phyloP scores from a whole-genome alignment of 2,797 vertebrate genomes.

The Myotis findleyi region DNA sequence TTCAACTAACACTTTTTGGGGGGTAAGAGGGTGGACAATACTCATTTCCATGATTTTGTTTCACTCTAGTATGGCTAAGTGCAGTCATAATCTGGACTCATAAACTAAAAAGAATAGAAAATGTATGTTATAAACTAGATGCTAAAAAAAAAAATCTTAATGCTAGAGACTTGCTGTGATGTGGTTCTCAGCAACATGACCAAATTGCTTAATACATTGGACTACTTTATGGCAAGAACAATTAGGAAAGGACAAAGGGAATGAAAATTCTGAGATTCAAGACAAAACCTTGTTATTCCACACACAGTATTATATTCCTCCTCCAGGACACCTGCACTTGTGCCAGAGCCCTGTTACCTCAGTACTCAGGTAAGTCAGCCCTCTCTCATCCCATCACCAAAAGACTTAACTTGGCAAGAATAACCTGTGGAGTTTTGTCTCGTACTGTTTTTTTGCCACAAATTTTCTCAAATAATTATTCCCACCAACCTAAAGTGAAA shows the following conservation, averaged over 20 bases:
- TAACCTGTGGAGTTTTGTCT: neutral
- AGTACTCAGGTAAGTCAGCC: neutral
- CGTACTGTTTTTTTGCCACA: neutral
- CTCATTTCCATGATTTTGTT: neutral
- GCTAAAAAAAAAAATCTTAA: neutral
- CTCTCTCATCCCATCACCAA: neutral
- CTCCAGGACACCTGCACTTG: neutral
- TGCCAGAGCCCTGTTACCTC: neutral
- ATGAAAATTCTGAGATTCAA: neutral
- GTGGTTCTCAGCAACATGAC: neutral
- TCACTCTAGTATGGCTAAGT: neutral
- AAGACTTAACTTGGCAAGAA: neutral
- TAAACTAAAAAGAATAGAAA: neutral
- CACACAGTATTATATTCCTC: neutral
- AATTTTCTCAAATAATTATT: slow-evolving; percentile 37
- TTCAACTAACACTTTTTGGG: neutral
- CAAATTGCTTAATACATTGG: neutral
- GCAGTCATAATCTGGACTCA: neutral
- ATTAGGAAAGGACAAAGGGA: neutral
- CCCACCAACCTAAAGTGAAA: slow-evolving; percentile 30
- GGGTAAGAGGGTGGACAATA: neutral
- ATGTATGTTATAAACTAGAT: neutral
- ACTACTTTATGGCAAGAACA: neutral
- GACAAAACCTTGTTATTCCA: neutral
- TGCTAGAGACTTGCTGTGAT: neutral